Evolutionary conservation across 2,888 invertebrate species (phyloP).

Genomic region (Anthoptus insignis): DNA sequence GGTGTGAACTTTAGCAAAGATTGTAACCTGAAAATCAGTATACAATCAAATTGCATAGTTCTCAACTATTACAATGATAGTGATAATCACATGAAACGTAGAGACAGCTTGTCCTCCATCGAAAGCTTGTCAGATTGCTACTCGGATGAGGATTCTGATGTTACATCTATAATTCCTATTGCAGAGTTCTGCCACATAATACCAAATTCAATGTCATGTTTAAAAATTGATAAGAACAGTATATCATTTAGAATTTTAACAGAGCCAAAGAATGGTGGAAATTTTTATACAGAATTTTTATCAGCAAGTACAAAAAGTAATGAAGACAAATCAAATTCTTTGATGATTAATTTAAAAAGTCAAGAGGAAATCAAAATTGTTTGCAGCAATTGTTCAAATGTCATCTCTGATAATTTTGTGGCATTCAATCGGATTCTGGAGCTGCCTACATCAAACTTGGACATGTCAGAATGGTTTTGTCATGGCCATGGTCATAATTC

Average conservation of each 20-base stretch:
- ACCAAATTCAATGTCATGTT: slow-evolving; percentile 83
- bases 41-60: slow-evolving; percentile 77
- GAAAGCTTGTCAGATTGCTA: slow-evolving; percentile 79
- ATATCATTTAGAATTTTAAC: slow-evolving; percentile 82
- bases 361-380: slow-evolving; percentile 67
- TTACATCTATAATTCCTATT: slow-evolving; percentile 68
- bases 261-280: slow-evolving; percentile 77
- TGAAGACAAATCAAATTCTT: slow-evolving; percentile 54
- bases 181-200: slow-evolving; percentile 77
- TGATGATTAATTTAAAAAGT: slow-evolving; percentile 66
- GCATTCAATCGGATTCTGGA: slow-evolving; percentile 88
- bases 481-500: slow-evolving; percentile 71
- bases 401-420: slow-evolving; percentile 75
- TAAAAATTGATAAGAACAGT: slow-evolving; percentile 77
- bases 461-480: slow-evolving; percentile 90
- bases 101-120: slow-evolving; percentile 79
- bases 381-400: slow-evolving; percentile 76
- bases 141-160: slow-evolving; percentile 74
- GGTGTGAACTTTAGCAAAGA: slow-evolving; percentile 74
- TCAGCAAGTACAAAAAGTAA: slow-evolving; percentile 55
- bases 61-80: slow-evolving; percentile 72
- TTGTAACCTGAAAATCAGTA: slow-evolving; percentile 79
- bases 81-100: slow-evolving; percentile 57
- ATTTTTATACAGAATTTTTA: slow-evolving; percentile 78
- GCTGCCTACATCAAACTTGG: slow-evolving; percentile 86